Percentiles rank a stretch among this genome's conserved stretches.
These are phyloP conservation scores for Brevimyrus niger DNA, from an alignment of 2,113 vertebrate genomes.

Conservation along the genomic window DNA sequence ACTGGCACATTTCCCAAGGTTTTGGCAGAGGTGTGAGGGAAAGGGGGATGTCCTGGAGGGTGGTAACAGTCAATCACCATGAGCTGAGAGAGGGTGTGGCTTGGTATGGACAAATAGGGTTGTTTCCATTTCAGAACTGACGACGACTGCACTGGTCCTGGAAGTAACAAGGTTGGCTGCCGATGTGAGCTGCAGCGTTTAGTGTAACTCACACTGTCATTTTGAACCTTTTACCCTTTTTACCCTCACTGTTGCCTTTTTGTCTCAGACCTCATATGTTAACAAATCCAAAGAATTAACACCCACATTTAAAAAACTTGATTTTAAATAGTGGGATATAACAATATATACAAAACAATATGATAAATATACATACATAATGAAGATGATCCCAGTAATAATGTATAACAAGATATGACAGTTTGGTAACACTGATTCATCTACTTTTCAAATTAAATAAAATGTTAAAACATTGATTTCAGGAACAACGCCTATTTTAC, in stretches of 20 bases:
- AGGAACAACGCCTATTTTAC: background rate
- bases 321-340: background rate
- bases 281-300: background rate
- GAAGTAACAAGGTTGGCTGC: background rate
- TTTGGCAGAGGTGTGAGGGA: background rate
- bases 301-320: background rate
- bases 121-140: background rate
- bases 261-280: background rate
- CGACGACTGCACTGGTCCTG: background rate
- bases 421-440: background rate
- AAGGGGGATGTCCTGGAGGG: background rate
- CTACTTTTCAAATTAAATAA: background rate
- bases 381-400: background rate
- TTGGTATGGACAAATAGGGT: background rate
- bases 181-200: background rate
- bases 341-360: background rate
- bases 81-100: background rate
- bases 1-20: background rate
- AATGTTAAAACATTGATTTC: background rate
- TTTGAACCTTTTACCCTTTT: background rate
- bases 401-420: background rate
- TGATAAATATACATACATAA: background rate
- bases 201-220: background rate
- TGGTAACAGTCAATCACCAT: background rate
- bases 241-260: background rate